Percentiles rank a stretch among this genome's conserved stretches.
Conservation (phyloP, 2,797 vertebrate genomes). For the Girardinus metallicus region DNA sequence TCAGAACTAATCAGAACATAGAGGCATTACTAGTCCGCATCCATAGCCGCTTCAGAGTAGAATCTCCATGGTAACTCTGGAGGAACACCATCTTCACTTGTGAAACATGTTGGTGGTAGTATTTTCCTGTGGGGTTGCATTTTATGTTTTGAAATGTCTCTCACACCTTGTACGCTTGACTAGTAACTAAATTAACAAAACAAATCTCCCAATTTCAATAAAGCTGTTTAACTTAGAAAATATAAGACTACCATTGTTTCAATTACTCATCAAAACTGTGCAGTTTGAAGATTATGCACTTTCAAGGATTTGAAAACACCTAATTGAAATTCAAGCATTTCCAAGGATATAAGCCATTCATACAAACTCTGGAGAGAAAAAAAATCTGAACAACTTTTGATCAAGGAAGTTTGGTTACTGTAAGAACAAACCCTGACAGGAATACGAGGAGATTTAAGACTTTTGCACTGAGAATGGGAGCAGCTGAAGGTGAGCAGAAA, state of each 20-base stretch:
- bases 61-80: neutral
- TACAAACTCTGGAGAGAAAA: neutral
- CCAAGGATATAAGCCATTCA: no score
- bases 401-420: neutral
- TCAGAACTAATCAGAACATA: neutral
- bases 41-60: neutral
- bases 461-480: neutral
- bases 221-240: no score
- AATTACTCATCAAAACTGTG: no score
- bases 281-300: no score
- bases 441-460: neutral
- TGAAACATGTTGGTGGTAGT: neutral
- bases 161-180: no score
- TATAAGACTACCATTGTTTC: no score
- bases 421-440: neutral
- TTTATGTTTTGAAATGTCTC: no score
- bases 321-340: no score
- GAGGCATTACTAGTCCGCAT: neutral
- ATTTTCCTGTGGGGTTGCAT: neutral
- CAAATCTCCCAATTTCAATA: no score
- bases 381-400: neutral
- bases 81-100: neutral
- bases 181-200: no score
- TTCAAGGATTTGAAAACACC: no score
- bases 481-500: conserved; percentile 11